These are phyloP conservation scores for Neoarius graeffei DNA, from an alignment of 2,113 vertebrate genomes.

Conservation along the genomic window DNA sequence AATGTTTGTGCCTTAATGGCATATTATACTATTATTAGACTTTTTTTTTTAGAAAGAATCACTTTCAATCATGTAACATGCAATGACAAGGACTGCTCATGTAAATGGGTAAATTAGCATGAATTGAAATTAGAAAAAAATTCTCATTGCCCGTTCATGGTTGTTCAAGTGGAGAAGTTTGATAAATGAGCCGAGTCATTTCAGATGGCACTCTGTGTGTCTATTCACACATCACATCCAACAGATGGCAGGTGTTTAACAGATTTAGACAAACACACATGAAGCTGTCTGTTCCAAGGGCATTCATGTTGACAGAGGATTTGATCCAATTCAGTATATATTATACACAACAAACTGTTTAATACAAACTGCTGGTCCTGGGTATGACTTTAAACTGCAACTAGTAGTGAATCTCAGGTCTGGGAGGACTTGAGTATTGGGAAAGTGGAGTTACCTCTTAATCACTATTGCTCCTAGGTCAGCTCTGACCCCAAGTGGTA, in stretches of 20 bases:
- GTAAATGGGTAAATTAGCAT: background rate
- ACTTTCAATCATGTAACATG: background rate
- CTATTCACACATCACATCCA: background rate
- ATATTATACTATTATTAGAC: background rate
- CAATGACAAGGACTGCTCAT: background rate
- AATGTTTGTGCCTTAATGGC: background rate
- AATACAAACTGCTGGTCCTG: too few species aligned
- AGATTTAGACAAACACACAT: constrained; percentile 18
- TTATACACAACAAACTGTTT: too few species aligned
- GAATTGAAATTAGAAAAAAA: background rate
- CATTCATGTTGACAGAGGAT: constrained; percentile 59
- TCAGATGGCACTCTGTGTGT: background rate
- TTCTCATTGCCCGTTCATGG: background rate
- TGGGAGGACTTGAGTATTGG: too few species aligned
- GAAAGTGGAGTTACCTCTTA: too few species aligned
- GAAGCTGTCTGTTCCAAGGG: constrained; percentile 56
- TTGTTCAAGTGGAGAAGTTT: background rate
- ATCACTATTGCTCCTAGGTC: too few species aligned
- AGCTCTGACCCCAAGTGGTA: too few species aligned
- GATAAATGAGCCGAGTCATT: constrained; percentile 28
- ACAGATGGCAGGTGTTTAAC: constrained; percentile 28
- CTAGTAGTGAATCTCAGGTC: too few species aligned
- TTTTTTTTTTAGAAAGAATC: background rate
- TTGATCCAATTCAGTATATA: background rate
- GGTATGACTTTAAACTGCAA: too few species aligned